Base-by-base conservation (phyloP, 2,888 invertebrate species). In the Chalcis sispes region DNA sequence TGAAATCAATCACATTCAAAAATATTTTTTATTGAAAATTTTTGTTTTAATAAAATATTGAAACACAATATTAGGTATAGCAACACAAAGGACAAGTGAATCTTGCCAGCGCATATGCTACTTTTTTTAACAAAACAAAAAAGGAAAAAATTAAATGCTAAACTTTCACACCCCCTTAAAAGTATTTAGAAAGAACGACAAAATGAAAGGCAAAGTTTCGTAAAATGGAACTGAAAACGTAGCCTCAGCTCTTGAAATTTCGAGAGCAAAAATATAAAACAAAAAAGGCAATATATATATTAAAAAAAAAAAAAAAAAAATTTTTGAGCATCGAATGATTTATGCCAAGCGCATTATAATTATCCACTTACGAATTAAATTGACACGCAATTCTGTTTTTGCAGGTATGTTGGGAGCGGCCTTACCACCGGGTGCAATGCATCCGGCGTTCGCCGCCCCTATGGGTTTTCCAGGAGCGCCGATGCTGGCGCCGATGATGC, bases 401-500 rank as follows among this genome's bases (percentile, higher is more conserved):
- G 80, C 89, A 89, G 89, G 89, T 81, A 88, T 89, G 87, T 84
- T 89, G 84, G 89, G 89, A 82, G 89, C 78, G 0, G 75, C 87
- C 36, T 81, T 89, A 73, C 89, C 89, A 77, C 86, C 90, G 83
- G 89, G 89, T 86, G 89, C 90, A 82, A 89, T 90, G 89, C 88
- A 90, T 89, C 90, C 90, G 86, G 90, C 89, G 80, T 89, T 89
- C 84, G 90, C 90, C 83, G 89, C 90, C 82, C 91, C 90, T 81
- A 90, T 90, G 89, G 89, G 89, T 76, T 91, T 91, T 84, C 91
- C 90, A 74, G 90, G 90, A 80, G 90, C 87, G 81, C 90, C 89
- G 77, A 89, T 90, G 89, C 86, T 90, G 85, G 90, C 92, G 82
- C 91, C 91, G 79, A 91, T 93, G 92, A 94, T 96, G 95, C 95